Conservation (phyloP, 2,888 invertebrate species). For the Coleophora deauratella region DNA sequence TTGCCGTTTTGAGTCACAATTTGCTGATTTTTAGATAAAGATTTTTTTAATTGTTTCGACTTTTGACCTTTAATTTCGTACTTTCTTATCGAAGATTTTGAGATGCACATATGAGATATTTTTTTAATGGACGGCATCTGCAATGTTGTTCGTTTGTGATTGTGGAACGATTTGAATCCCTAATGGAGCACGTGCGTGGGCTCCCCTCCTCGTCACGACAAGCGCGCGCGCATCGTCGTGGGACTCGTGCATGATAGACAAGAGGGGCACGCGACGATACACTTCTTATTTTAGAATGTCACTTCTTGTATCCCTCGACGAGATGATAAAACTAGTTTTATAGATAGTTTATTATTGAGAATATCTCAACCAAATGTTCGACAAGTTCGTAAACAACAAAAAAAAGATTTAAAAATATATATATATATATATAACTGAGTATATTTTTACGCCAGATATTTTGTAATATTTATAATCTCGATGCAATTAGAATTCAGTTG, state of each 20-base stretch:
- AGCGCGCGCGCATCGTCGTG: conserved; percentile 45
- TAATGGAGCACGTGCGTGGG: conserved; percentile 56
- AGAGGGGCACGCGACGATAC: conserved; percentile 44
- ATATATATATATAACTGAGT: too few relatives aligned
- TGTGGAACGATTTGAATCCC: conserved; percentile 36
- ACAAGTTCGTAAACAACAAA: too few relatives aligned
- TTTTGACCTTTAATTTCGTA: background rate
- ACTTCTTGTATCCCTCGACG: conserved; percentile 17
- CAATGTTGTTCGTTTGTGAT: conserved; percentile 21
- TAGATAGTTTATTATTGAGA: too few relatives aligned
- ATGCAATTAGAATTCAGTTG: too few relatives aligned
- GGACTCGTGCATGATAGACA: conserved; percentile 30
- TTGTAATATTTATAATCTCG: too few relatives aligned
- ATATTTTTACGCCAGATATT: too few relatives aligned
- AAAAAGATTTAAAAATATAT: too few relatives aligned
- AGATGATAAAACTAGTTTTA: conserved; percentile 6
- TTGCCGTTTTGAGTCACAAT: conserved; percentile 53
- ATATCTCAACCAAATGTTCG: too few relatives aligned
- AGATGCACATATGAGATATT: background rate
- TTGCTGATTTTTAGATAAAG: conserved; percentile 46
- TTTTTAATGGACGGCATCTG: too few relatives aligned
- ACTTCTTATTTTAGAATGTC: conserved; percentile 40
- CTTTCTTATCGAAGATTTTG: conserved; percentile 4
- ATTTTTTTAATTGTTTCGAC: conserved; percentile 2
- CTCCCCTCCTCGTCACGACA: conserved; percentile 43